Conservation (phyloP, 2,888 invertebrate genomes). For the Xiphydria camelus region DNA sequence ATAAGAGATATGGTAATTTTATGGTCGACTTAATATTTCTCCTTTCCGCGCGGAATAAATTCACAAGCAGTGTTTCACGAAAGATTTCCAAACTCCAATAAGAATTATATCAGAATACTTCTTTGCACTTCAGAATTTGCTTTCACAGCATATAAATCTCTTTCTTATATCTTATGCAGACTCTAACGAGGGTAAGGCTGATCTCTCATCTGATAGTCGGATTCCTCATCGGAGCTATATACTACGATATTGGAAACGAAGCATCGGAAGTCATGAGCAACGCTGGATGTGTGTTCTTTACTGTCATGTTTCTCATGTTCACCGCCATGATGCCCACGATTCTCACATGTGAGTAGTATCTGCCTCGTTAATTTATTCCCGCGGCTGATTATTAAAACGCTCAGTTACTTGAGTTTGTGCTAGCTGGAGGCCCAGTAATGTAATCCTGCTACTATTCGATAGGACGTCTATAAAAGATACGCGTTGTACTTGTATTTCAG, state of each 20-base stretch:
- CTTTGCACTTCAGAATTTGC: too few species aligned
- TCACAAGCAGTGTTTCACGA: too few species aligned
- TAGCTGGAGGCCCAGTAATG: too few species aligned
- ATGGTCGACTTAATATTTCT: too few species aligned
- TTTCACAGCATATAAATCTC: too few species aligned
- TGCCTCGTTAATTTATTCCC: constrained; percentile 13
- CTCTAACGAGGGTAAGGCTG: constrained; percentile 85
- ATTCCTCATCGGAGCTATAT: constrained; percentile 88
- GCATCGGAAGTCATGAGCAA: constrained; percentile 94
- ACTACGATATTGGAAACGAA: constrained; percentile 90
- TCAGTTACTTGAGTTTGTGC: too few species aligned
- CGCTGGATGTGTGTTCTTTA: constrained; percentile 94
- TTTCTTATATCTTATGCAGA: constrained; percentile 60
- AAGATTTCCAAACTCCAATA: too few species aligned
- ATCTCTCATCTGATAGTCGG: constrained; percentile 88
- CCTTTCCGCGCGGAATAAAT: too few species aligned
- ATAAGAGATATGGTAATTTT: constrained; percentile 66
- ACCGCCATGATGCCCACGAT: constrained; percentile 99
- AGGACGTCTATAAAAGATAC: too few species aligned
- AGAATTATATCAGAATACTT: too few species aligned
- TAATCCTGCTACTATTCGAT: too few species aligned
- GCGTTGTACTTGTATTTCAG: too few species aligned
- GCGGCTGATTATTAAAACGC: constrained; percentile 38
- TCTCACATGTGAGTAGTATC: constrained; percentile 82
- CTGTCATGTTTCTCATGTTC: constrained; percentile 95